These are phyloP conservation scores for Sclerodermus sp. DNA, from an alignment of 2,888 invertebrate species.

Conservation along the genomic window DNA sequence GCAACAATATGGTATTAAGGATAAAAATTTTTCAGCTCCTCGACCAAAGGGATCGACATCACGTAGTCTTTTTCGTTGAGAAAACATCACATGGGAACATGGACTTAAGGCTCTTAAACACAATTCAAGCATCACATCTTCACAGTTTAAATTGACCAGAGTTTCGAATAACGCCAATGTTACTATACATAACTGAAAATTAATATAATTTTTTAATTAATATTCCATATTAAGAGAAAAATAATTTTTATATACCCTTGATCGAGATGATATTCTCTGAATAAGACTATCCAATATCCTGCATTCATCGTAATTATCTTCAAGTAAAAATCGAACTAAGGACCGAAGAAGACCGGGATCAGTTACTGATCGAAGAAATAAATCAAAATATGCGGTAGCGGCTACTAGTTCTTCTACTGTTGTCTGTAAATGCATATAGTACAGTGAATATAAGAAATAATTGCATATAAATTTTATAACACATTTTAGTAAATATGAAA, in stretches of 20 bases:
- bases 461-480: too few species aligned
- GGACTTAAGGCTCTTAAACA: constrained; percentile 83
- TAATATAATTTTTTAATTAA: constrained; percentile 7
- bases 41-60: constrained; percentile 75
- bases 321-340: constrained; percentile 82
- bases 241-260: constrained; percentile 65
- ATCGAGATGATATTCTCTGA: constrained; percentile 72
- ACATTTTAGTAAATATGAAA: too few species aligned
- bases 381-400: constrained; percentile 90
- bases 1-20: constrained; percentile 72
- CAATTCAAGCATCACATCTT: constrained; percentile 93
- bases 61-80: constrained; percentile 72
- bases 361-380: constrained; percentile 84
- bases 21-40: constrained; percentile 75
- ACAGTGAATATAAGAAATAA: too few species aligned
- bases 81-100: constrained; percentile 78
- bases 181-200: constrained; percentile 75
- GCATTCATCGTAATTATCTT: constrained; percentile 82
- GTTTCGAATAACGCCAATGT: constrained; percentile 90
- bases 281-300: constrained; percentile 81
- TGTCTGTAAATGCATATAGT: constrained; percentile 67
- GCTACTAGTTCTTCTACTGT: constrained; percentile 87
- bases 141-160: constrained; percentile 87
- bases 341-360: constrained; percentile 81
- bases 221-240: constrained; percentile 4